Evolutionary conservation across 2,888 invertebrate species (phyloP), one percentile per base, ranked within the genome.

Genomic region (Cephonodes hylas): DNA sequence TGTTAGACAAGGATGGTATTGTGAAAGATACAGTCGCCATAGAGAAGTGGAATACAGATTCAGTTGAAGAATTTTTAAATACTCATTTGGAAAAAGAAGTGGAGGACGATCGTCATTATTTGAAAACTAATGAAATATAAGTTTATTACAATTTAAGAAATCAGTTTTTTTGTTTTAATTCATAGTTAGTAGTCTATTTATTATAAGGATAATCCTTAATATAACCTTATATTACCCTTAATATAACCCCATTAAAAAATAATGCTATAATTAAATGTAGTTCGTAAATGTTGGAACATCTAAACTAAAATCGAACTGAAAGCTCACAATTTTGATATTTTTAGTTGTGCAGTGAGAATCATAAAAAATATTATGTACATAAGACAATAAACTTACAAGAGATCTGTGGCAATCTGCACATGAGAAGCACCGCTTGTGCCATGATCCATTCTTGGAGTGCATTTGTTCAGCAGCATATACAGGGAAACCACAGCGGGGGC

Each of bases 11-110:
- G 65, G 96, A 96, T 75, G 97, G 96, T 34, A 95, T 96, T 79
- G 95, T 97, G 0, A 95, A 95, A 81, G 98, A 98, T 82, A 95
- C 96, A 22, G 94, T 99, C 27, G 99, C 98, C 59, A 99, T 99
- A 80, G 98, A 98, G 75, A 99, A 99, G 83, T 99, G 99, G 99
- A 97, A 99, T 86, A 99, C 99, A 0, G 99, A 99, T 86, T 97
- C 99, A 0, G 97, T 99, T 2, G 97, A 98, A 83, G 99, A 99
- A 85, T 99, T 99, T 90, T 94, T 99, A 70, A 96, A 96, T 72
- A 97, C 98, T 38, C 96, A 98, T 93, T 93, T 99, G 68, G 93
- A 93, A 31, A 93, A 93, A 61, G 93, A 93, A 66, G 93, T 93
- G 45, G 93, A 94, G 60, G 93, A 93, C 67, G 91, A 91, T 66